phyloP scores from a whole-genome alignment of 2,888 invertebrate genomes.

The Himalopsyche kuldschensis region DNA sequence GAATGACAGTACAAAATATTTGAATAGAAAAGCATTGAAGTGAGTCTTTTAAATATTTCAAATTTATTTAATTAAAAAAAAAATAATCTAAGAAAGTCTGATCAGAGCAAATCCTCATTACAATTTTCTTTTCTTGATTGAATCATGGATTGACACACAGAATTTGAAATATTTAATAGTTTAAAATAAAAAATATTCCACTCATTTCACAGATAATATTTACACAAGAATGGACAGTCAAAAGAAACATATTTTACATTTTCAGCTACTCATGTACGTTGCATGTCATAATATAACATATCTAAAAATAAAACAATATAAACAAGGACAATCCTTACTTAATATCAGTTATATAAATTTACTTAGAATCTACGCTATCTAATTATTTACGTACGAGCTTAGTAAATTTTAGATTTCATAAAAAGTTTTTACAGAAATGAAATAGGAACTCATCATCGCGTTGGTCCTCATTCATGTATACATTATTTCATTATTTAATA shows the following conservation, averaged over 20 bases:
- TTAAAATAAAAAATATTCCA: not conserved
- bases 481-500: constrained; percentile 3
- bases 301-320: constrained; percentile 34
- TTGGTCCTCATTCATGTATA: constrained; percentile 40
- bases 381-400: constrained; percentile 23
- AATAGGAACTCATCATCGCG: constrained; percentile 39
- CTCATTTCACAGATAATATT: constrained; percentile 24
- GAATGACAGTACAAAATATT: not conserved
- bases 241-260: constrained; percentile 9
- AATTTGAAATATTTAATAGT: not conserved
- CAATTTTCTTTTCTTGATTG: too few relatives aligned
- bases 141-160: too few relatives aligned
- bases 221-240: constrained; percentile 24
- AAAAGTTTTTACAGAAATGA: constrained; percentile 18
- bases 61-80: not conserved
- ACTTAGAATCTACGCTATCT: constrained; percentile 38
- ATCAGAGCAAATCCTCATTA: too few relatives aligned
- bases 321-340: constrained; percentile 31
- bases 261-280: constrained; percentile 1
- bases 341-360: constrained; percentile 37
- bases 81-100: too few relatives aligned
- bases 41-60: not conserved
- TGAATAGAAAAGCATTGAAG: not conserved
- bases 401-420: constrained; percentile 21
- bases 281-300: constrained; percentile 35